These are phyloP conservation scores for Egretta garzetta DNA, from an alignment of 2,113 vertebrate species.

Conservation along the genomic window DNA sequence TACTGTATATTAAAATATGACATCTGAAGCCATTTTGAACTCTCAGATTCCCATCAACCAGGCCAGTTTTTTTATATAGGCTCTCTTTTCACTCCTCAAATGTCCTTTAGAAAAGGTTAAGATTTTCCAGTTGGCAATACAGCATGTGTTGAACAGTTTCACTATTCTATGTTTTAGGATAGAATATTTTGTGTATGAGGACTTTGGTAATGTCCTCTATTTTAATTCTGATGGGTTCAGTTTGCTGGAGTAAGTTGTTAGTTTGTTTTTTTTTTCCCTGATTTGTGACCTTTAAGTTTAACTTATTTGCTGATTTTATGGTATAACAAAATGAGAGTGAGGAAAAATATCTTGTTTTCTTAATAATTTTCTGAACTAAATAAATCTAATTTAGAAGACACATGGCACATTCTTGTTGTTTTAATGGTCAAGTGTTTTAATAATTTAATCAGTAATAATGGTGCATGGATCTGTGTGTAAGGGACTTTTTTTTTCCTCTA, in stretches of 20 bases:
- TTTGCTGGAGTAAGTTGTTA: neutral
- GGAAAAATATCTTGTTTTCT: neutral
- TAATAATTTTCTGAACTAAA: neutral
- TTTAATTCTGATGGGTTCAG: neutral
- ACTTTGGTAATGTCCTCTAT: neutral
- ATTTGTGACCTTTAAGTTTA: neutral
- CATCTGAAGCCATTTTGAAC: constrained; percentile 6
- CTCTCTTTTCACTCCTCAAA: neutral
- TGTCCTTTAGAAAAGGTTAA: constrained; percentile 23
- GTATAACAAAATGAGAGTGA: neutral
- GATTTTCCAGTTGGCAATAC: neutral
- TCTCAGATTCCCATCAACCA: neutral
- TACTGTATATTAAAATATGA: constrained; percentile 37
- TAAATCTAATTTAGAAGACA: neutral
- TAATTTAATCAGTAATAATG: neutral
- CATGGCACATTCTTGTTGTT: neutral
- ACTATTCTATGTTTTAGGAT: neutral
- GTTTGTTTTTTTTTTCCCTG: neutral
- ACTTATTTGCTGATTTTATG: neutral
- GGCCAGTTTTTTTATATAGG: neutral
- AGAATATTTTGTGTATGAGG: neutral
- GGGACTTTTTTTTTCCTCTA: neutral
- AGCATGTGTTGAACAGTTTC: neutral
- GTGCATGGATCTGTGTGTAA: neutral
- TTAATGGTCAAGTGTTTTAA: neutral